Percentiles rank a stretch among this genome's conserved stretches.
Evolutionary conservation across 2,797 vertebrate species (phyloP).

Genomic region (Scolopax rusticola): DNA sequence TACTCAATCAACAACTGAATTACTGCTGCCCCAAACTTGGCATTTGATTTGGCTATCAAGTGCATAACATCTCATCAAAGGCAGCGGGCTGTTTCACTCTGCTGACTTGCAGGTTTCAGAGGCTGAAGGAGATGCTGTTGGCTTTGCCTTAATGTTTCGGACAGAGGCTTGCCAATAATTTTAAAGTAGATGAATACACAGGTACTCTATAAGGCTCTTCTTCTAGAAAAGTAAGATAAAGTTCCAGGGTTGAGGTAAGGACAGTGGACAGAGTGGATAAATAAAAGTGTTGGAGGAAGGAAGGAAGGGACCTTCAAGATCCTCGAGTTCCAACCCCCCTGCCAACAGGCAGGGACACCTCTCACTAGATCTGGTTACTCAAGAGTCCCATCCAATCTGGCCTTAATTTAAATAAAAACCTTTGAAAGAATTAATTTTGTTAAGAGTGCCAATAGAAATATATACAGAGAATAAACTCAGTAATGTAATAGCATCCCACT

Average conservation of each 20-base stretch:
- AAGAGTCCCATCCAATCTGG: neutral
- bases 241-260: neutral
- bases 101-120: conserved; percentile 13
- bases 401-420: neutral
- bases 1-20: neutral
- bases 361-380: neutral
- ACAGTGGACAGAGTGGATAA: neutral
- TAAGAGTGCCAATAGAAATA: neutral
- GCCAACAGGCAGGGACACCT: neutral
- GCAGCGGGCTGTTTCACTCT: conserved; percentile 26
- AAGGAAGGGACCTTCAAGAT: neutral
- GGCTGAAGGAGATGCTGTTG: neutral
- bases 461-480: neutral
- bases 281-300: neutral
- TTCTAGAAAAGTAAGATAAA: neutral
- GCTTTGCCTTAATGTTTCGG: neutral
- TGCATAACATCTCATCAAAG: neutral
- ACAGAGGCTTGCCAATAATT: neutral
- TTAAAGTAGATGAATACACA: neutral
- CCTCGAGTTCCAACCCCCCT: neutral
- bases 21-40: neutral
- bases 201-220: neutral
- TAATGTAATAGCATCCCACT: neutral
- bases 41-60: conserved; percentile 13
- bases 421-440: neutral